These are phyloP conservation scores for Leptura quadrifasciata DNA, from an alignment of 2,888 invertebrate species.

Conservation along the genomic window DNA sequence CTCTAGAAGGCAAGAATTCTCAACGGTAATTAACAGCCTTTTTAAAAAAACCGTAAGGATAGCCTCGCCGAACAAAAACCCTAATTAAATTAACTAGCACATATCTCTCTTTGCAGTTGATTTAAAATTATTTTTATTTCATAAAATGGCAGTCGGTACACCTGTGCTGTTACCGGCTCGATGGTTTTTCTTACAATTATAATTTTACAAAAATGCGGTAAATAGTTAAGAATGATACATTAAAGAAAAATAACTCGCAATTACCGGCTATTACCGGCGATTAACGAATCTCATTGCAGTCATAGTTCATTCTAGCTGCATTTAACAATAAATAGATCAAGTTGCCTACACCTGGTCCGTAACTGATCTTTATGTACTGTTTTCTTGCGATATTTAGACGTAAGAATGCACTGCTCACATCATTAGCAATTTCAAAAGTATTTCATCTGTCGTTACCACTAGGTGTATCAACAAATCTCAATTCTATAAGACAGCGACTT, in stretches of 20 bases:
- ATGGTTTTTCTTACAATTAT: conserved; percentile 60
- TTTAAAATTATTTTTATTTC: conserved; percentile 55
- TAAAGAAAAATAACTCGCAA: conserved; percentile 67
- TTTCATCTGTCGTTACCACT: conserved; percentile 50
- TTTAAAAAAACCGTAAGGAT: conserved; percentile 41
- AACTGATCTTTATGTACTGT: conserved; percentile 57
- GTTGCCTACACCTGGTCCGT: conserved; percentile 58
- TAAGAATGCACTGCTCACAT: conserved; percentile 50
- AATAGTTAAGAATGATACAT: conserved; percentile 68
- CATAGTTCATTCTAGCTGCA: conserved; percentile 63
- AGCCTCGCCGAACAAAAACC: conserved; percentile 45
- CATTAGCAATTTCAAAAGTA: conserved; percentile 52
- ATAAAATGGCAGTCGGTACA: conserved; percentile 57
- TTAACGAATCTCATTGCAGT: conserved; percentile 61
- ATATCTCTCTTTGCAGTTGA: conserved; percentile 47
- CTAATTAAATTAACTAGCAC: conserved; percentile 58
- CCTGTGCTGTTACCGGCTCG: conserved; percentile 59
- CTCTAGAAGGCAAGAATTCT: conserved; percentile 33
- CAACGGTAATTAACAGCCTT: conserved; percentile 42
- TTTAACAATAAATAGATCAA: conserved; percentile 67
- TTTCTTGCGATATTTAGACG: conserved; percentile 51
- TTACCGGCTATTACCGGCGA: conserved; percentile 69
- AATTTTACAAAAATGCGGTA: conserved; percentile 71
- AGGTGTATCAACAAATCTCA: conserved; percentile 52
- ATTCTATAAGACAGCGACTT: conserved; percentile 25